A percentile compares a stretch with the other conserved stretches of the same genome.
Conservation (phyloP, 37 sponge, comb jelly and placozoan genomes). For the Crambe crambe region DNA sequence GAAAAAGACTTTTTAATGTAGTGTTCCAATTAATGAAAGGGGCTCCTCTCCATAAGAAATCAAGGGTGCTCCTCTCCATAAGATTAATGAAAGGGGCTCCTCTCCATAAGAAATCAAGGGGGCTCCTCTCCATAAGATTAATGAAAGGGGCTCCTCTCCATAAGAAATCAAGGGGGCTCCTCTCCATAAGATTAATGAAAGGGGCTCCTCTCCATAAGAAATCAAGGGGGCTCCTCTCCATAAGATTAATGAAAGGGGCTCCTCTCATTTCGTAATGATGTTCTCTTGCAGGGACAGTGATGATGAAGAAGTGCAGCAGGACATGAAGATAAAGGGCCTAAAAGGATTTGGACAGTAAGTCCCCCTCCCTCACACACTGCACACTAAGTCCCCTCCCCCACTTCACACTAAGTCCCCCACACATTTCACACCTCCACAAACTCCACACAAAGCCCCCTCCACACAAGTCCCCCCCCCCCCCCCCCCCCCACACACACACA, state of each 20-base stretch:
- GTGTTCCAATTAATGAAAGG: too few species aligned
- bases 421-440: too few species aligned
- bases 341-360: constrained; percentile 52
- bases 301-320: constrained; percentile 2
- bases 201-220: background rate
- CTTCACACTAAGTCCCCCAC: too few species aligned
- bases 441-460: background rate
- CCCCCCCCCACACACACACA: background rate
- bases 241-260: background rate
- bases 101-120: too few species aligned
- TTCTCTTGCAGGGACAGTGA: constrained; percentile 39
- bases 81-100: too few species aligned
- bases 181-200: too few species aligned
- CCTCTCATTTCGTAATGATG: background rate
- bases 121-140: too few species aligned
- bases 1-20: too few species aligned
- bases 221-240: background rate
- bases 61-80: too few species aligned
- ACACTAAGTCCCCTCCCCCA: too few species aligned
- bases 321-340: constrained; percentile 17
- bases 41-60: too few species aligned
- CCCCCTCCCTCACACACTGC: too few species aligned
- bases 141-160: background rate
- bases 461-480: background rate
- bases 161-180: background rate